Evolutionary conservation across 2,888 invertebrate species (phyloP).

Genomic region (Sceliomorpha sp.): DNA sequence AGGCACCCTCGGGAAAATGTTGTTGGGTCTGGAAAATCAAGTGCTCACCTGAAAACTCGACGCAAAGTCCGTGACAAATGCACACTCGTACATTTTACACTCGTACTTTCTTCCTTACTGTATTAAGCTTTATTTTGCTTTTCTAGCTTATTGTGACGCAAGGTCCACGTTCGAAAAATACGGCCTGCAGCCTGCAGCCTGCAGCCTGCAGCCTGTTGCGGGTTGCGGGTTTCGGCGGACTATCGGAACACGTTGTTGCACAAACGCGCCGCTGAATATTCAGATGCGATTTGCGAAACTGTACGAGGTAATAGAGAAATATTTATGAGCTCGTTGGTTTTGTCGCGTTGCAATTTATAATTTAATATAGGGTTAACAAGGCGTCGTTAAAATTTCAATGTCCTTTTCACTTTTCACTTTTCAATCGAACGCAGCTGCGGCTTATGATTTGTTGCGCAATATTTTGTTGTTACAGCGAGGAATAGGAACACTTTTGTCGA

Average conservation of each 20-base stretch:
- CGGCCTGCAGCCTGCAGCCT: background rate
- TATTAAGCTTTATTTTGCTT: background rate
- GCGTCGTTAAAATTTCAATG: slow-evolving; percentile 1
- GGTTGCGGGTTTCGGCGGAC: slow-evolving; percentile 13
- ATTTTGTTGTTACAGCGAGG: no score
- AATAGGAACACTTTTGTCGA: no score
- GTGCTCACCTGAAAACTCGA: no score
- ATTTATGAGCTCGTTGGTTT: slow-evolving; percentile 19
- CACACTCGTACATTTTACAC: no score
- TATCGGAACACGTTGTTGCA: slow-evolving; percentile 22
- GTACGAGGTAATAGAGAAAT: slow-evolving; percentile 19
- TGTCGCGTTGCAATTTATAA: slow-evolving; percentile 21
- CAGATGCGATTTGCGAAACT: slow-evolving; percentile 12
- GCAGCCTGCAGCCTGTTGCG: slow-evolving; percentile 6
- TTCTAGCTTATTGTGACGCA: slow-evolving; percentile 1
- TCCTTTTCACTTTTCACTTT: slow-evolving; percentile 2
- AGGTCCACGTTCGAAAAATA: slow-evolving; percentile 2
- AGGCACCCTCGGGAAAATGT: no score
- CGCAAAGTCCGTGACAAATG: no score
- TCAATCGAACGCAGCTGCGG: no score
- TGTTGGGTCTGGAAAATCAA: no score
- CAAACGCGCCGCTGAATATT: slow-evolving; percentile 27
- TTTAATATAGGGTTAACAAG: slow-evolving; percentile 7
- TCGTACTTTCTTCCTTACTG: no score
- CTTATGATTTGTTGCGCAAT: no score